phyloP scores from a whole-genome alignment of 2,113 vertebrate species.

The Synodontis membranacea region DNA sequence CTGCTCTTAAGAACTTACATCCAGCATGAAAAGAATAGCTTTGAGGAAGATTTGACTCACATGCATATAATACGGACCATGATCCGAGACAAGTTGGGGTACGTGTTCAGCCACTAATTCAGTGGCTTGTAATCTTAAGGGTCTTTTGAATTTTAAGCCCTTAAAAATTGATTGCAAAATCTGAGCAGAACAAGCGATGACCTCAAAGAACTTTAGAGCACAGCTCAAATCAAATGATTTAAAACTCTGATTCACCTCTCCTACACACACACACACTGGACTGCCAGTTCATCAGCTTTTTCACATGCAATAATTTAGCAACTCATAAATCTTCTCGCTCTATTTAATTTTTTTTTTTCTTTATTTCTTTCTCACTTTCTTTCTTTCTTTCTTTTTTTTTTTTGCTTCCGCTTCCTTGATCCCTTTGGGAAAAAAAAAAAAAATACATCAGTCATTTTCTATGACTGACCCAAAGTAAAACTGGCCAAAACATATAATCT shows the following conservation, averaged over 20 bases:
- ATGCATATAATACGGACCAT: constrained; percentile 41
- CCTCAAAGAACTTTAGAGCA: neutral
- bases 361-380: neutral
- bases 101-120: constrained; percentile 25
- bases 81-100: neutral
- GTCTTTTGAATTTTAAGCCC: neutral
- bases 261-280: neutral
- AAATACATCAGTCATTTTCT: neutral
- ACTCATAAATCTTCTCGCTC: neutral
- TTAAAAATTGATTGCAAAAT: neutral
- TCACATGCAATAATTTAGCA: neutral
- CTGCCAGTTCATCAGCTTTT: neutral
- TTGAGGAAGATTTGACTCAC: constrained; percentile 39
- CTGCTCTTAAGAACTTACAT: constrained; percentile 63
- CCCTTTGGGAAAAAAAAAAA: neutral
- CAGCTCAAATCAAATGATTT: neutral
- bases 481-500: neutral
- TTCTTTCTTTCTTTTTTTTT: neutral
- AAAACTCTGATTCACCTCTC: neutral
- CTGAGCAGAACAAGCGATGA: neutral
- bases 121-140: neutral
- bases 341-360: neutral
- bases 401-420: neutral
- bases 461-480: neutral
- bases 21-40: constrained; percentile 60